Base-by-base conservation (phyloP, 2,797 vertebrate species). In the Pyrocephalus nanus region DNA sequence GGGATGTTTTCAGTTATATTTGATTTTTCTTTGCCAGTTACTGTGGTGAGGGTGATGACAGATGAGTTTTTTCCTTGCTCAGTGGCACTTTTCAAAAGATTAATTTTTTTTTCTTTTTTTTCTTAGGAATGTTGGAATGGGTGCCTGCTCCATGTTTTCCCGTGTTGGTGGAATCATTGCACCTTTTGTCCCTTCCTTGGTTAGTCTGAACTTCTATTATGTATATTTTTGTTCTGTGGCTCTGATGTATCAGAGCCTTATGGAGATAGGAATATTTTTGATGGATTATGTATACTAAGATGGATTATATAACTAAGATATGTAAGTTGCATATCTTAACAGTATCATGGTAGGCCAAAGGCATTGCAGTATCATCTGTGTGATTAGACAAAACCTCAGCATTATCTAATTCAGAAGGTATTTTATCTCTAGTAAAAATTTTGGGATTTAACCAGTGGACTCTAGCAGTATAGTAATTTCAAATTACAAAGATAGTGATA, bases 101-200 rank as follows among this genome's bases (percentile, higher is more conserved):
- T 42, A 43, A 55, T 64, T 43, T 12, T 48, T 67, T 65, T 80
- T 38, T 9, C 8, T 1, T 57, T 93, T 86, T 72, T 65, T 69
- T 93, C 75, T 38, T 93, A 98, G 98, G 96, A 98, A 98, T 48
- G 97, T 98, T 51, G 98, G 98, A 73, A 98, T 98, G 93, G 98
- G 98, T 66, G 92, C 97, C 25, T 98, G 98, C 62, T 98, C 98
- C 83, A 98, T 98, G 98, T 98, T 98, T 92, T 98, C 98, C 69
- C 97, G 98, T 86, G 88, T 98, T 42, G 98, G 98, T 67, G 98
- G 98, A 72, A 98, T 98, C 42, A 96, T 98, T 42, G 98, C 98
- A 15, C 98, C 98, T 57, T 98, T 98, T n/a, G 5, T 98, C 57
- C 98, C 98, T 75, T 97, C 97, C 51, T 89, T 98, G 98, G 98